Evolutionary conservation across 2,797 vertebrate genomes (phyloP).

Genomic region (Lerista edwardsae): DNA sequence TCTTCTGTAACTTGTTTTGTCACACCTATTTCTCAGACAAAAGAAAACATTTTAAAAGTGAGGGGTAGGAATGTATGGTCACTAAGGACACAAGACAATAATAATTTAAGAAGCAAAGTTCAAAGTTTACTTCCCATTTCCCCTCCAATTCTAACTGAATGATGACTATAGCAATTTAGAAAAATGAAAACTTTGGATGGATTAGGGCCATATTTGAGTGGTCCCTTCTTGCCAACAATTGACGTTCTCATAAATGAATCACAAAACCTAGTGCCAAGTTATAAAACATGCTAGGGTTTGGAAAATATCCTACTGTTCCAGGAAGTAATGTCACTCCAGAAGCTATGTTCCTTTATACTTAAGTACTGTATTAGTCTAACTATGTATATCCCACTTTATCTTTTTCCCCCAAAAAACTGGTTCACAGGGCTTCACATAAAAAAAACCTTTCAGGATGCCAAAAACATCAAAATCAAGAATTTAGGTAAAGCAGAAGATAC

Average conservation of each 20-base stretch:
- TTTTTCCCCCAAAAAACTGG: no score
- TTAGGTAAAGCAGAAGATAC: no score
- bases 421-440: no score
- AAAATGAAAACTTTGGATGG: neutral
- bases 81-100: neutral
- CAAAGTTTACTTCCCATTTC: neutral
- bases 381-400: no score
- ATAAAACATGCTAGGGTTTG: neutral
- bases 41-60: neutral
- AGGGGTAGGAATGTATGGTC: no score
- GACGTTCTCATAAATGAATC: neutral
- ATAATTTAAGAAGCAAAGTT: neutral
- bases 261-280: neutral
- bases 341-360: neutral
- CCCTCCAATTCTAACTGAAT: neutral
- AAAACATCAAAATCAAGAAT: no score
- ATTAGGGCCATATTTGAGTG: neutral
- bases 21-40: neutral
- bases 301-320: neutral
- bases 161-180: neutral
- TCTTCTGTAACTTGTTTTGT: neutral
- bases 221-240: neutral
- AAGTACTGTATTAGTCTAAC: no score
- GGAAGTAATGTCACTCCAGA: neutral
- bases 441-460: no score